A percentile compares a stretch with the other conserved stretches of the same genome.
phyloP scores from a whole-genome alignment of 2,113 vertebrate species.

The Ceratotherium simum region DNA sequence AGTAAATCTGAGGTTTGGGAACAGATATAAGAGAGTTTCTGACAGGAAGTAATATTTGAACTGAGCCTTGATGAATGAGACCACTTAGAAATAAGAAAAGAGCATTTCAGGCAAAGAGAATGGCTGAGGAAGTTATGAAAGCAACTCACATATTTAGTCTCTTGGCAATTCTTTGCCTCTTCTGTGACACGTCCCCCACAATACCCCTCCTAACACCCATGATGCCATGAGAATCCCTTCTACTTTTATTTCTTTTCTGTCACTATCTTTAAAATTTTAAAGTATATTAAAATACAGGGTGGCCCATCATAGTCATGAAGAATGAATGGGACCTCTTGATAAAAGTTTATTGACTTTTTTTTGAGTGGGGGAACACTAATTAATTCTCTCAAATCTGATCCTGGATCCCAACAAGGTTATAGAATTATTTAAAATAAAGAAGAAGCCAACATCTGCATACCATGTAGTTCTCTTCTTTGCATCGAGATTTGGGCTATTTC shows the following conservation, averaged over 20 bases:
- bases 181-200: not conserved
- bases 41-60: slow-evolving; percentile 33
- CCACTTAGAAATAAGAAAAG: not conserved
- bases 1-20: not conserved
- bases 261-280: not conserved
- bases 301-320: not conserved
- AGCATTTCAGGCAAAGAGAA: not conserved
- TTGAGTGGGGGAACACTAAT: not conserved
- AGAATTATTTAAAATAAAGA: not conserved
- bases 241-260: not conserved
- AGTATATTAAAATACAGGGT: not conserved
- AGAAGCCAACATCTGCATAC: not conserved
- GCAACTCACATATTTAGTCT: not conserved
- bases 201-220: not conserved
- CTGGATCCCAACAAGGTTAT: not conserved
- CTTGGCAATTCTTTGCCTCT: not conserved
- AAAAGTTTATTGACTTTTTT: not conserved
- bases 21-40: not conserved
- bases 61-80: not conserved
- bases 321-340: not conserved
- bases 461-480: not conserved
- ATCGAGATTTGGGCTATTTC: not conserved
- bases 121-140: not conserved
- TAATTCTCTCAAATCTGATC: not conserved
- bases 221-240: not conserved